Percentiles rank a stretch among this genome's conserved stretches.
Conservation (phyloP, 2,888 invertebrate genomes). For the Bombylius major region DNA sequence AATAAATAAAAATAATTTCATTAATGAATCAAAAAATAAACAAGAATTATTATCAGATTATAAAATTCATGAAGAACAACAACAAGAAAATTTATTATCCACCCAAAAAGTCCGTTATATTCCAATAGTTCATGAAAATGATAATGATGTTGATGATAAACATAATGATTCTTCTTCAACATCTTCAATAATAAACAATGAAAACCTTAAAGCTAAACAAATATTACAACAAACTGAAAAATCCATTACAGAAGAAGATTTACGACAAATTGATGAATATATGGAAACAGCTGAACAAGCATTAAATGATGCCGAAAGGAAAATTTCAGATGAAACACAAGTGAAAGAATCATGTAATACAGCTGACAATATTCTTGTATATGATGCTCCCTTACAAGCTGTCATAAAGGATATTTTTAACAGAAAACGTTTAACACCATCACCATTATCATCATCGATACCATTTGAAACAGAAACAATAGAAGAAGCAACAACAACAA, state of each 20-base stretch:
- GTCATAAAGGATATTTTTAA: slow-evolving; percentile 24
- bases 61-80: too few species aligned
- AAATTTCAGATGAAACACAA: slow-evolving; percentile 1
- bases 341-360: background rate
- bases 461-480: background rate
- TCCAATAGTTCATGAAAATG: background rate
- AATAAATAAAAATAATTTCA: too few species aligned
- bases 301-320: slow-evolving; percentile 16
- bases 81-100: too few species aligned
- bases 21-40: too few species aligned
- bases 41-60: too few species aligned
- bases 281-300: slow-evolving; percentile 33
- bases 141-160: background rate
- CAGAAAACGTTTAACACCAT: slow-evolving; percentile 17
- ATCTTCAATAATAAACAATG: background rate
- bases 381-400: slow-evolving; percentile 27
- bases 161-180: background rate
- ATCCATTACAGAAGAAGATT: slow-evolving; percentile 20
- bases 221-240: background rate
- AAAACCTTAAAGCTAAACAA: background rate
- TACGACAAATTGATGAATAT: slow-evolving; percentile 32
- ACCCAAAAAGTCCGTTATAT: too few species aligned
- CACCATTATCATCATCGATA: background rate
- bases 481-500: too few species aligned
- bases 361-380: slow-evolving; percentile 13